Base-by-base conservation (phyloP, 1,140 invertebrate genomes). In the Trialeurodes vaporariorum region DNA sequence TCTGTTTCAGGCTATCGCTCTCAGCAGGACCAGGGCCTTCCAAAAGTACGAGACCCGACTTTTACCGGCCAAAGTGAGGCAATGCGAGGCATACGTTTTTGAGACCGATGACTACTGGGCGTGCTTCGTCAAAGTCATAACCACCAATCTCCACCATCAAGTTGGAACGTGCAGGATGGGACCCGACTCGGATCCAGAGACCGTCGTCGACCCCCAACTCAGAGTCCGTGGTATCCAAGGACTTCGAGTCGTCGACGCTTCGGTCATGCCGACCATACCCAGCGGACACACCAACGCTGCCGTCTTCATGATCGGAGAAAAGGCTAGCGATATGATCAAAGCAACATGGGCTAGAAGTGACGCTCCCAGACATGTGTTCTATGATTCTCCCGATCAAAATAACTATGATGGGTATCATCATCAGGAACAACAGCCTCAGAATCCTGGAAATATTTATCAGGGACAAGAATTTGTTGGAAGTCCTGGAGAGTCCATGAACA, bases 11-110 rank as follows among this genome's bases (percentile, higher is more conserved):
- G 83, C 83, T 0, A 77, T 90, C 49, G 76, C 83, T 72, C 72
- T 91, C 1, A 82, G 82, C 1, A 75, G 80, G 25, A 86, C 86
- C 0, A 81, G 77, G 66, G 76, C 84, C 0, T 88, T 92, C 73
- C 77, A 81, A 63, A 81, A 79, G 68, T 82, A 80, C 60, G 67
- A 64, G 0, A 67, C 64, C 2, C 68, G 27, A 1, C 61, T 75
- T 26, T 58, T 72, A 24, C 61, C 67, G 12, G 67, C 67, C 22
- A 69, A 69, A 1, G 70, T 75, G 34, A 71, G 72, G 1, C 71
- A 70, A 17, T 75, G 73, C 63, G 68, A 70, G 23, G 24, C 63
- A n/a, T 27, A 64, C 21, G 1, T 66, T 11, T 73, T 79, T 17
- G 59, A 73, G 68, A 75, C 75, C 0, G 78, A 81, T 66, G 69